Percentiles rank a stretch among this genome's conserved stretches.
Conservation (phyloP, 2,113 vertebrate genomes). For the Lota lota region DNA sequence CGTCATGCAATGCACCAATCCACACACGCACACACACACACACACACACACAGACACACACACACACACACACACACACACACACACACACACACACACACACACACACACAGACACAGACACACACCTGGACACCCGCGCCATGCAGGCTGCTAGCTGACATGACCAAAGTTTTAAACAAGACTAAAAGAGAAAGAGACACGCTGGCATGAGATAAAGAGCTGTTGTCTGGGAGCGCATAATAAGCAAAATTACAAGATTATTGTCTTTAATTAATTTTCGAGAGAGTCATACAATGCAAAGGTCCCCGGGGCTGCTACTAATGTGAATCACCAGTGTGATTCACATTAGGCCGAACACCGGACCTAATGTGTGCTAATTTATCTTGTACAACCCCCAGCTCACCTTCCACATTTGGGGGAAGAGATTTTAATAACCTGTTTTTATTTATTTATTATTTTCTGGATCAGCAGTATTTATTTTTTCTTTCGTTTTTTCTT, state of each 20-base stretch:
- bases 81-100: no score
- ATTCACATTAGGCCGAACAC: background rate
- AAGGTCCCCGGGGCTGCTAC: conserved; percentile 48
- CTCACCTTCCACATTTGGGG: background rate
- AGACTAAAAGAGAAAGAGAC: background rate
- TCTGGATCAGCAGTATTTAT: no score
- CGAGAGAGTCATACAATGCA: conserved; percentile 24
- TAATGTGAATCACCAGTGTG: conserved; percentile 8
- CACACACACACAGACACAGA: background rate
- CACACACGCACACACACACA: background rate
- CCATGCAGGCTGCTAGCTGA: conserved; percentile 37
- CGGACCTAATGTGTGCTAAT: background rate
- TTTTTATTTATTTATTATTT: background rate
- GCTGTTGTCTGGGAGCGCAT: conserved; percentile 37
- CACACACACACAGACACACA: no score
- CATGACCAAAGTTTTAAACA: background rate
- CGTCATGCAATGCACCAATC: conserved; percentile 29
- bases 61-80: no score
- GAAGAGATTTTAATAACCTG: background rate
- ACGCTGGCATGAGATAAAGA: conserved; percentile 33
- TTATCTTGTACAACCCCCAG: background rate
- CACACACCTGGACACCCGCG: conserved; percentile 4
- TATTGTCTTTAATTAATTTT: conserved; percentile 67
- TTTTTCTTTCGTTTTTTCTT: no score
- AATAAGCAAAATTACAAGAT: conserved; percentile 58